phyloP scores from a whole-genome alignment of 1,140 invertebrate species.

The Teleogryllus occipitalis region DNA sequence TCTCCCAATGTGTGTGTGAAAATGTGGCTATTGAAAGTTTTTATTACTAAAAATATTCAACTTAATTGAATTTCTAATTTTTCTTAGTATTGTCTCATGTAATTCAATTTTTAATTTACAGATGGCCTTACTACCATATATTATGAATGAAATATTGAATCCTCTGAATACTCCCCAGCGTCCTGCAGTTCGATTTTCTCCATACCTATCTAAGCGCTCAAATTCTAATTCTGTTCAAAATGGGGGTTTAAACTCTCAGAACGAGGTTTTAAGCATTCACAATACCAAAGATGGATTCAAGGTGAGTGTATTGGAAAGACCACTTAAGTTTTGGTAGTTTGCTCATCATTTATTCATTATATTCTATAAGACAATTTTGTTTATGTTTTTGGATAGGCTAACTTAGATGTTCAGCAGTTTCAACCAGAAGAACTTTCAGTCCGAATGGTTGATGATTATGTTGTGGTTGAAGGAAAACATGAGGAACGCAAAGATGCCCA shows the following conservation, averaged over 20 bases:
- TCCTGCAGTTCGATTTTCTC: not conserved
- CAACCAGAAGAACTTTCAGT: conserved; percentile 81
- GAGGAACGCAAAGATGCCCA: conserved; percentile 73
- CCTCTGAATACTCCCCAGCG: not conserved
- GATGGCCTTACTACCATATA: not conserved
- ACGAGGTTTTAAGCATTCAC: not conserved
- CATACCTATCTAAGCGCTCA: not conserved
- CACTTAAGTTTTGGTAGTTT: not conserved
- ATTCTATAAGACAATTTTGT: not conserved
- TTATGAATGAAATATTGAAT: not conserved
- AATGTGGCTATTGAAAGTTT: no score
- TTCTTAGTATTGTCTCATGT: not conserved
- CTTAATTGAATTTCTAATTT: not conserved
- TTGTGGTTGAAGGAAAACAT: conserved; percentile 74
- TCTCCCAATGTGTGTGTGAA: no score
- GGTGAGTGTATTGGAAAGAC: not conserved
- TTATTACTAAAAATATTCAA: no score
- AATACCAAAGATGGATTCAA: not conserved
- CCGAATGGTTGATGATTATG: conserved; percentile 69
- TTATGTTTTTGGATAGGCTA: conserved; percentile 42
- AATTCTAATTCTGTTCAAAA: not conserved
- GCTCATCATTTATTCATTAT: not conserved
- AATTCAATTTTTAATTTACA: not conserved
- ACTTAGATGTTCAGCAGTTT: conserved; percentile 79
- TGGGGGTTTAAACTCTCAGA: not conserved